Evolutionary conservation across 2,888 invertebrate genomes (phyloP).

Genomic region (Timandra comae): DNA sequence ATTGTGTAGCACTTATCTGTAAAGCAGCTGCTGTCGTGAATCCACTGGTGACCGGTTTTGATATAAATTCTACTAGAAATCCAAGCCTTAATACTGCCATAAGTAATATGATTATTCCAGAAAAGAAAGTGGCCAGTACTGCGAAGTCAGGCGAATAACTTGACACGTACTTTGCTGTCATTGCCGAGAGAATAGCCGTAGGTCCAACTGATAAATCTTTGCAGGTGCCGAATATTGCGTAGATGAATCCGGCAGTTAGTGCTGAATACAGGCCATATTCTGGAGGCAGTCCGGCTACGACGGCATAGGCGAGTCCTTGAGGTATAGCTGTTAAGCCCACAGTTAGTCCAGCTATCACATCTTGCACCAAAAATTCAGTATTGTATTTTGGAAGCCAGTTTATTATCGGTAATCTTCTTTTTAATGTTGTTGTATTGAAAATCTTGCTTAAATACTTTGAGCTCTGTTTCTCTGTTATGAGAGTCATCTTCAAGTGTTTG

Average conservation of each 20-base stretch:
- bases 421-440: slow-evolving; percentile 55
- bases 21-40: slow-evolving; percentile 90
- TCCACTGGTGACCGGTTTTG: slow-evolving; percentile 87
- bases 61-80: slow-evolving; percentile 89
- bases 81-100: slow-evolving; percentile 86
- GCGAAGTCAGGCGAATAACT: slow-evolving; percentile 81
- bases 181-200: slow-evolving; percentile 91
- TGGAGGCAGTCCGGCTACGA: slow-evolving; percentile 82
- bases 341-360: slow-evolving; percentile 89
- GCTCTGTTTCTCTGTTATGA: slow-evolving; percentile 21
- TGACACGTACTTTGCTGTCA: slow-evolving; percentile 82
- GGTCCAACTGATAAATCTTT: slow-evolving; percentile 87
- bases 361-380: slow-evolving; percentile 80
- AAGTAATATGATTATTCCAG: slow-evolving; percentile 81
- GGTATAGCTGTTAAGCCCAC: slow-evolving; percentile 89
- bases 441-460: slow-evolving; percentile 38
- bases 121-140: slow-evolving; percentile 82
- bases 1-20: slow-evolving; percentile 88
- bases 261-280: slow-evolving; percentile 93
- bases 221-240: slow-evolving; percentile 91
- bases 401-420: slow-evolving; percentile 79
- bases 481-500: slow-evolving; percentile 7
- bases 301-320: slow-evolving; percentile 88
- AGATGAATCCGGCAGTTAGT: slow-evolving; percentile 92
- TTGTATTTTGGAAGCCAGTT: slow-evolving; percentile 86